phyloP scores from a whole-genome alignment of 2,797 vertebrate species.

The Arnoldichthys spilopterus region DNA sequence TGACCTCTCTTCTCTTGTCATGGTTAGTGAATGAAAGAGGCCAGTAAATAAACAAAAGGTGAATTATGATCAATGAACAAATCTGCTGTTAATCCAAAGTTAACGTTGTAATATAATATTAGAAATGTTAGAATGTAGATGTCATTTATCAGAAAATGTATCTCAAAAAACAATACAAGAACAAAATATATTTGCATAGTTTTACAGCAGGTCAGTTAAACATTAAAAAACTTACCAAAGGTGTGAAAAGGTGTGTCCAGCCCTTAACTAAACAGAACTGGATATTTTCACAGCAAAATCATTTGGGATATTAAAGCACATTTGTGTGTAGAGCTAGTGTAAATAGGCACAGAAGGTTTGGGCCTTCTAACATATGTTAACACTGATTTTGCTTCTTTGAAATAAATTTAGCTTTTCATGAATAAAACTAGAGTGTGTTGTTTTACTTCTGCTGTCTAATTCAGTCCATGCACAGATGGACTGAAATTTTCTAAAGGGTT shows the following conservation, averaged over 20 bases:
- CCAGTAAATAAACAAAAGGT: background rate
- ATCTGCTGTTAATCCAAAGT: background rate
- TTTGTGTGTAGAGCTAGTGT: background rate
- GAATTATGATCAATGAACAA: background rate
- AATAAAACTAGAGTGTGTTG: background rate
- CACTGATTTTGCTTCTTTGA: background rate
- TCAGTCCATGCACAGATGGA: background rate
- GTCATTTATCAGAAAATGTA: background rate
- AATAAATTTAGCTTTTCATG: background rate
- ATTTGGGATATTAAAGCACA: background rate
- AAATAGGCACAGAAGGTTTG: background rate
- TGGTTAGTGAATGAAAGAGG: background rate
- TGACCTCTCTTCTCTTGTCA: background rate
- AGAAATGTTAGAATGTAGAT: too few species aligned
- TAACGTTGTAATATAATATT: background rate
- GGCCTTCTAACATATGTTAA: background rate
- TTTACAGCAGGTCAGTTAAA: constrained; percentile 33
- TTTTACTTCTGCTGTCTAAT: background rate
- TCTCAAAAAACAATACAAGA: background rate
- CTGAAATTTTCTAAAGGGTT: too few species aligned
- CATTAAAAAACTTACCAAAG: background rate
- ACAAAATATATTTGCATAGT: background rate
- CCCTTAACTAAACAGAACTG: constrained; percentile 22
- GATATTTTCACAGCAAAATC: background rate
- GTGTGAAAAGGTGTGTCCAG: background rate